phyloP scores from a whole-genome alignment of 2,113 vertebrate genomes.

The Syngnathus floridae region DNA sequence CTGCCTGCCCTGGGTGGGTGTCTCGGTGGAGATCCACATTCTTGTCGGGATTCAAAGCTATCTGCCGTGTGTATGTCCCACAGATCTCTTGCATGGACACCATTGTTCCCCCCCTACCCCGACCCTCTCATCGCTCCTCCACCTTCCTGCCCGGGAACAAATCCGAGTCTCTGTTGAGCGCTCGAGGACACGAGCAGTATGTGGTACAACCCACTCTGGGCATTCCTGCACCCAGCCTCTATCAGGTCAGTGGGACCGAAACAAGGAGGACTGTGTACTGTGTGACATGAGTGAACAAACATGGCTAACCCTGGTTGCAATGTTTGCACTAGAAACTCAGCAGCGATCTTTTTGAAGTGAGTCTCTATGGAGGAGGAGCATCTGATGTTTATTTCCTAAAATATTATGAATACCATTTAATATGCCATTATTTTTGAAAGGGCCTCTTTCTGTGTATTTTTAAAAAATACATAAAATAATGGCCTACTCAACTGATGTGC shows the following conservation, averaged over 20 bases:
- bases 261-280: conserved; percentile 32
- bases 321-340: conserved; percentile 39
- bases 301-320: conserved; percentile 17
- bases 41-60: conserved; percentile 59
- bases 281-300: conserved; percentile 42
- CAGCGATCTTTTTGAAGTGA: background rate
- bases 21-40: conserved; percentile 60
- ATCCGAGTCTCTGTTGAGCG: conserved; percentile 61
- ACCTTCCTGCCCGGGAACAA: conserved; percentile 52
- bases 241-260: conserved; percentile 55
- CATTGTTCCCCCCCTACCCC: conserved; percentile 54
- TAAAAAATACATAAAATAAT: no score
- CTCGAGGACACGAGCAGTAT: conserved; percentile 44
- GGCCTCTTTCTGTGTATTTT: no score
- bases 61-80: conserved; percentile 69
- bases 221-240: conserved; percentile 62
- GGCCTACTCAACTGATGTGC: no score
- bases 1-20: conserved; percentile 58
- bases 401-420: no score
- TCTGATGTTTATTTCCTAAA: no score
- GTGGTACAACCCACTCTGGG: conserved; percentile 51
- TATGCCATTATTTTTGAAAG: no score
- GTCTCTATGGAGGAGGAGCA: no score
- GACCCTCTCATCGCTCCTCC: conserved; percentile 4
- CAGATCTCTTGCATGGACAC: conserved; percentile 56